Percentiles rank a stretch among this genome's conserved stretches.
Conservation (phyloP, 2,113 vertebrate species). For the Pogona vitticeps region DNA sequence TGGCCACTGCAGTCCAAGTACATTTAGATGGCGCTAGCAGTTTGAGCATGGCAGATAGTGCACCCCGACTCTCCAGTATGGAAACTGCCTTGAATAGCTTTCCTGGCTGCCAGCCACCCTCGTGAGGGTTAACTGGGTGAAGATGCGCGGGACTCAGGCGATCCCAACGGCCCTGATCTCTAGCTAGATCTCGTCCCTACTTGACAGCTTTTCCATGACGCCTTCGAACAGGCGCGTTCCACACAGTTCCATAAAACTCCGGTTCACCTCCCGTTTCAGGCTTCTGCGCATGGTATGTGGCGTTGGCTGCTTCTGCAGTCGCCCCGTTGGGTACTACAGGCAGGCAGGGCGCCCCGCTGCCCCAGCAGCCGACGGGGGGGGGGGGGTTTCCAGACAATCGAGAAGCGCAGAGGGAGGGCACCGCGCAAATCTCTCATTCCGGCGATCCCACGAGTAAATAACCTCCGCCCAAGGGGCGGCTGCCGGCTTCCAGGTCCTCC, state of each 20-base stretch:
- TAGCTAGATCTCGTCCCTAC: background rate
- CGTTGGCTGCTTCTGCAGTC: background rate
- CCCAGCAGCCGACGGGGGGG: too few relatives aligned
- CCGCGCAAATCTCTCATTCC: too few relatives aligned
- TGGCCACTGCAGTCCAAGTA: background rate
- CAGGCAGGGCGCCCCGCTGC: background rate
- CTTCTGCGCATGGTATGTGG: background rate
- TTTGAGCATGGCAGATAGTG: too few relatives aligned
- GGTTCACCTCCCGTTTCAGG: background rate
- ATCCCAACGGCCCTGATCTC: too few relatives aligned
- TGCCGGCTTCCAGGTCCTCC: background rate
- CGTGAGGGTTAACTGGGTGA: background rate
- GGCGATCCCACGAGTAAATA: background rate
- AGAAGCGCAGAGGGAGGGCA: too few relatives aligned
- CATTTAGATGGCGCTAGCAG: rapidly evolving
- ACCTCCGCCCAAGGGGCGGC: too few relatives aligned
- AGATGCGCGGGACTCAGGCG: too few relatives aligned
- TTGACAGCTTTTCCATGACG: too few relatives aligned
- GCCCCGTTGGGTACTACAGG: background rate
- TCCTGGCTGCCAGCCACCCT: background rate
- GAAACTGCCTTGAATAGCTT: background rate
- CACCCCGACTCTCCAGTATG: background rate
- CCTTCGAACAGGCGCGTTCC: background rate
- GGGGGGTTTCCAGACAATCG: too few relatives aligned
- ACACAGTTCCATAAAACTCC: background rate